phyloP scores from a whole-genome alignment of 2,113 vertebrate genomes.

The Pteruthius melanotis region DNA sequence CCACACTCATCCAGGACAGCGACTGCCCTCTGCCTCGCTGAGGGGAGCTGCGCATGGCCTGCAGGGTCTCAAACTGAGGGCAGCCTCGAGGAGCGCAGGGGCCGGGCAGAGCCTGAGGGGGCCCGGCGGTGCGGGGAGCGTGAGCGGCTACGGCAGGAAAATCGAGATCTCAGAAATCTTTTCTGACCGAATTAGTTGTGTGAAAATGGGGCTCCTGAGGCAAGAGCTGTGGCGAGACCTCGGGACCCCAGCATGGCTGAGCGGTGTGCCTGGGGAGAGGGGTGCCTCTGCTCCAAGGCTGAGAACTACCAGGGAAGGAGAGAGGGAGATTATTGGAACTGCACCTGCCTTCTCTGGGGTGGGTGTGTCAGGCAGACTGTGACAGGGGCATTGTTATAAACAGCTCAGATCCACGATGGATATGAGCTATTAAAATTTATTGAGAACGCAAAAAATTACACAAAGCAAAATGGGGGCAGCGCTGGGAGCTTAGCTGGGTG shows the following conservation, averaged over 20 bases:
- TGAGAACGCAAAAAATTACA: too few relatives aligned
- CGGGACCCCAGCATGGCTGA: not conserved
- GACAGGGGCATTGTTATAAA: too few relatives aligned
- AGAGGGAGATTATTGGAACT: not conserved
- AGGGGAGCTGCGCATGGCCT: not conserved
- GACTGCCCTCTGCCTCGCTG: not conserved
- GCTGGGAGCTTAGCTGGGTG: too few relatives aligned
- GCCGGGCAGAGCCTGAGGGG: not conserved
- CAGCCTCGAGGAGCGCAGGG: not conserved
- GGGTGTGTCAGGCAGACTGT: not conserved
- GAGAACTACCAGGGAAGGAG: not conserved
- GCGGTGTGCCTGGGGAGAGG: not conserved
- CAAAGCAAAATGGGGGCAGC: too few relatives aligned
- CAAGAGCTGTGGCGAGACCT: not conserved
- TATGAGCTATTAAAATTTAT: too few relatives aligned
- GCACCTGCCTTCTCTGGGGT: not conserved
- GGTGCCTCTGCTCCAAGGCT: not conserved
- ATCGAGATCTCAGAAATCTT: rapidly evolving
- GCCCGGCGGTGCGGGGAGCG: too few relatives aligned
- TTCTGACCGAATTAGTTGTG: not conserved
- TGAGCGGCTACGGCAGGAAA: rapidly evolving
- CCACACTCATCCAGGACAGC: not conserved
- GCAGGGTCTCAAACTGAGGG: not conserved
- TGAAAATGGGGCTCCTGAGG: not conserved
- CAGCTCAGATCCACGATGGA: too few relatives aligned